Evolutionary conservation across 2,888 invertebrate species (phyloP), one percentile per base, ranked within the genome.

Genomic region (Chalcosyrphus nemorum): DNA sequence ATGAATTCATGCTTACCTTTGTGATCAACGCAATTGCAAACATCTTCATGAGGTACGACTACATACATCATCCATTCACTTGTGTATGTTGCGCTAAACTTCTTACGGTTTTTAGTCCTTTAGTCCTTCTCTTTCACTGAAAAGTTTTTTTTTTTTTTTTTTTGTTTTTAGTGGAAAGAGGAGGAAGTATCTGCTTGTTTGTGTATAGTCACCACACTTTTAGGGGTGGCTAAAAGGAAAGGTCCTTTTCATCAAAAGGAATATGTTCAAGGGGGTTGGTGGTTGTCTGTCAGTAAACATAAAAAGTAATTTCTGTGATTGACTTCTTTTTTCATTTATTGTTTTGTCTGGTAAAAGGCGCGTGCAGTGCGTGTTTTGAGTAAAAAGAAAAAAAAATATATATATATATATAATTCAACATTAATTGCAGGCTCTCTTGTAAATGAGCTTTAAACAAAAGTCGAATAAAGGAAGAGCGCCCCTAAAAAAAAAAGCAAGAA

Each of bases 291-390:
- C 70, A 75, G 70, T 75, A 70, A 75, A 72, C 61, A 72, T 71
- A 45, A 77, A 81, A 77, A 77, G 77, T 72, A 66, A 82, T 82
- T 82, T 77, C 59, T 72, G 29, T 77, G 77, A 77, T 82, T 81
- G 76, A 76, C 71, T 77, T 76, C 15, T 38, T 70, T 24, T 66
- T 43, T 21, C 29, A 63, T 27, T 70, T 65, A 19, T 38, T 59
- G 6, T 57, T n/a, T 19, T 17, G 35, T n/a, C 47, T 15, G n/a
- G 17, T 0, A 2, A 27, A 5, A 24, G 52, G 19, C 21, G 19
- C 32, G 52, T 43, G 50, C 21, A 71, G 38, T 71, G 61, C 56
- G 56, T 57, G 66, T 57, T 24, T 68, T 45, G n/a, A n/a, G n/a
- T n/a, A n/a, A n/a, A n/a, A n/a, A 6, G 6, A 19, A 0, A 45